Percentiles rank a stretch among this genome's conserved stretches.
phyloP scores from a whole-genome alignment of 2,113 vertebrate genomes.

The Zosterops japonicus region DNA sequence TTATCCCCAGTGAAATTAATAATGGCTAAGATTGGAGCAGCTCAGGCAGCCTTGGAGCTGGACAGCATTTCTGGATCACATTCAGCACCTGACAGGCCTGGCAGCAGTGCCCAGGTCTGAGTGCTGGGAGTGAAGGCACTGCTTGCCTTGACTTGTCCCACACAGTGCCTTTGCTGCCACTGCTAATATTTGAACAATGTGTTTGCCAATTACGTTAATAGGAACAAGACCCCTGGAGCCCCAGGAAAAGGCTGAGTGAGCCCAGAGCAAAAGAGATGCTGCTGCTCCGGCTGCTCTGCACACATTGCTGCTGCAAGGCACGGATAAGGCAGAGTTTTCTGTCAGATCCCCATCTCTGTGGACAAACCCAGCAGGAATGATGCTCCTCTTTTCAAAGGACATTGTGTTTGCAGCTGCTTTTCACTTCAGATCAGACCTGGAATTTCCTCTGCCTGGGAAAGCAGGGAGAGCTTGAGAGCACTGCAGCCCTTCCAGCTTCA shows the following conservation, averaged over 20 bases:
- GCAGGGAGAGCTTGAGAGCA: not conserved
- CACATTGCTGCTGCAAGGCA: not conserved
- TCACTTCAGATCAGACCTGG: not conserved
- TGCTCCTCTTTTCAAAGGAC: not conserved
- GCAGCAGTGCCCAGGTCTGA: not conserved
- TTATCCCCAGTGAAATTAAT: not conserved
- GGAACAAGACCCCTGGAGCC: slow-evolving; percentile 34
- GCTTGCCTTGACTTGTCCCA: not conserved
- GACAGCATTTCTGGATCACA: not conserved
- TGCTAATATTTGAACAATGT: slow-evolving; percentile 51
- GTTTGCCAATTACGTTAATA: slow-evolving; percentile 31
- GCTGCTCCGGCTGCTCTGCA: not conserved
- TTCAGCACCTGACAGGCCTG: slow-evolving; percentile 1
- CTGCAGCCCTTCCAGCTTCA: not conserved
- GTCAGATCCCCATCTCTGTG: not conserved
- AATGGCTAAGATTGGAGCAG: not conserved
- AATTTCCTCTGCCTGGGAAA: not conserved
- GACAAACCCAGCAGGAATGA: not conserved
- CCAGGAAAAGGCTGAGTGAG: not conserved
- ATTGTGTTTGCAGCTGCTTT: not conserved
- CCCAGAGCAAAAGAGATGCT: not conserved
- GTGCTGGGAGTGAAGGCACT: not conserved
- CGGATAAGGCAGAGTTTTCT: not conserved
- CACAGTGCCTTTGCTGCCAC: slow-evolving; percentile 35
- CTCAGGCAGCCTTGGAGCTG: not conserved